Evolutionary conservation across 1,140 invertebrate species (phyloP), one percentile per base, ranked within the genome.

Genomic region (Drosophila kanapiae): DNA sequence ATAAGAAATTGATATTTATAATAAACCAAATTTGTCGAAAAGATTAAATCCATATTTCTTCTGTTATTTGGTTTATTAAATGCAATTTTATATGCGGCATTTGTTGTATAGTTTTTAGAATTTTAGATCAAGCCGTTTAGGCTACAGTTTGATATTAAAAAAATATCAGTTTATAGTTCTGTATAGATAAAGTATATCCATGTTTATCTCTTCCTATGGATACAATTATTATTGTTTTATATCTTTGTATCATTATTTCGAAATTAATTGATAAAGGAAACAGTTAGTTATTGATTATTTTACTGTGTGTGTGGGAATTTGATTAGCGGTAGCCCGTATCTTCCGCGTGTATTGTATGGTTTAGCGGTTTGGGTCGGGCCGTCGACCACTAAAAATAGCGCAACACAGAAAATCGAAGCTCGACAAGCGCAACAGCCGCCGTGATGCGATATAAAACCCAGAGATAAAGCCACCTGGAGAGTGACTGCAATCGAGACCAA

Each of bases 331-430:
- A 23, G 43, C 31, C 37, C 16, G 29, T 63, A 64, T 75, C 51
- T 59, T 33, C 10, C 63, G 51, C 27, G 65, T 75, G 40, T 58
- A 47, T 33, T 78, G 82, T 86, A 85, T 81, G 58, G 53, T 38
- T 63, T 57, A 47, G 79, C 35, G 64, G 63, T 72, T 72, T 51
- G 45, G 45, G 38, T 23, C 51, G 51, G 51, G 37, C 33, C 23
- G 23, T 23, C 13, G 35, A 65, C 23, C 54, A 37, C 37, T 78
- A 69, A 69, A 78, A 78, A 78, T 69, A 78, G 61, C 33, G 53
- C 53, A 68, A 37, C 45, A 64, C 31, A 47, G 38, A 75, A 56
- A 75, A 75, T 75, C 51, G 72, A 57, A 75, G 70, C 59, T 56
- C 58, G 42, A 63, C 69, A 63, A 75, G 69, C 72, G 71, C 60